These are phyloP conservation scores for Ameiurus melas DNA, from an alignment of 2,113 vertebrate genomes.

Conservation along the genomic window DNA sequence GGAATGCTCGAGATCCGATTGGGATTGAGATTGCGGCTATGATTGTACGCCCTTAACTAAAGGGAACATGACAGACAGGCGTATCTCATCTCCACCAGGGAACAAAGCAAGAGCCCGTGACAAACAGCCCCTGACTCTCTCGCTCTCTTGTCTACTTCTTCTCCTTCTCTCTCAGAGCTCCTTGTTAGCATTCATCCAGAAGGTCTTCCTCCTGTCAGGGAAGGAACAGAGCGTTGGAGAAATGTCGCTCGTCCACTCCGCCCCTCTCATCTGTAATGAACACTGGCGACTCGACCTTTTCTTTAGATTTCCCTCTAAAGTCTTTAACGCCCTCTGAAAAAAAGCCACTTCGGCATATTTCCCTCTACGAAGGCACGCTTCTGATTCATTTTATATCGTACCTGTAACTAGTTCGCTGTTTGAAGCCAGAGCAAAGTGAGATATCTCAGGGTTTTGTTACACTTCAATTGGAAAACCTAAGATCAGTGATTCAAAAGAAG, in stretches of 20 bases:
- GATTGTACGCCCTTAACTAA: slow-evolving; percentile 10
- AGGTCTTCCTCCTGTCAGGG: slow-evolving; percentile 54
- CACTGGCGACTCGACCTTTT: slow-evolving; percentile 72
- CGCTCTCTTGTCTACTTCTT: not conserved
- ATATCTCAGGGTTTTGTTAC: not conserved
- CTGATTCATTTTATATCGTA: not conserved
- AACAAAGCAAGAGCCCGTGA: slow-evolving; percentile 3
- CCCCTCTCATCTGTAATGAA: slow-evolving; percentile 61
- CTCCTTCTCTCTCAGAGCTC: not conserved
- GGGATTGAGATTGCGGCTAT: not conserved
- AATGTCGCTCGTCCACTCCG: slow-evolving; percentile 56
- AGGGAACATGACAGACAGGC: slow-evolving; percentile 31
- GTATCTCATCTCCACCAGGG: slow-evolving; percentile 14
- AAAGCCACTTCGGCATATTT: slow-evolving; percentile 65
- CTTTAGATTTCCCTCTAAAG: slow-evolving; percentile 64
- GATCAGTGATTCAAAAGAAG: not conserved
- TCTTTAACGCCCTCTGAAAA: slow-evolving; percentile 54
- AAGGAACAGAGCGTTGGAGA: not conserved
- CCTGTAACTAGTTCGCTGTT: slow-evolving; percentile 41
- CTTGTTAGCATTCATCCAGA: not conserved
- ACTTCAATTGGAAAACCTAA: slow-evolving; percentile 11
- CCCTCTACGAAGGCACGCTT: not conserved
- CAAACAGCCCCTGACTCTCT: slow-evolving; percentile 35
- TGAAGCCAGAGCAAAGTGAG: slow-evolving; percentile 1
- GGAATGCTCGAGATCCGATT: not conserved